Percentiles rank a stretch among this genome's conserved stretches.
phyloP scores from a whole-genome alignment of 1,140 invertebrate genomes.

The Parapsyche elsis region DNA sequence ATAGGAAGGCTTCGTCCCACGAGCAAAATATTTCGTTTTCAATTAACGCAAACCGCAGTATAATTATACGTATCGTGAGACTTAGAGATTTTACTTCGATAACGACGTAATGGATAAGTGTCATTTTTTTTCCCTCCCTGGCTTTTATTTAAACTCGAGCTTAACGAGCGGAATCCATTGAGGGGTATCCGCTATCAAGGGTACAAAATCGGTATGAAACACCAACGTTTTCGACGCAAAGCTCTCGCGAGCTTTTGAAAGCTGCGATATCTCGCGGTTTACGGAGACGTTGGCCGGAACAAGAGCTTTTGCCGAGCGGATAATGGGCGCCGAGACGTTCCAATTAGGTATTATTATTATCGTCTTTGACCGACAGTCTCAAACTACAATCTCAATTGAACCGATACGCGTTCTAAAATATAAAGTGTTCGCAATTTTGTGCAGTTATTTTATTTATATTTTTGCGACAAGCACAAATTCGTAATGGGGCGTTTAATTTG shows the following conservation, averaged over 20 bases:
- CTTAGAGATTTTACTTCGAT: too few species aligned
- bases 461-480: too few species aligned
- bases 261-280: constrained; percentile 2
- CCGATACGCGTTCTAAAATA: too few species aligned
- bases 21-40: too few species aligned
- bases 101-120: too few species aligned
- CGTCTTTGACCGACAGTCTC: constrained; percentile 4
- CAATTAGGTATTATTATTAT: constrained; percentile 15
- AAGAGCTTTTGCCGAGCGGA: neutral
- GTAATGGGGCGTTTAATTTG: neutral
- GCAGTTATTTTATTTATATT: too few species aligned
- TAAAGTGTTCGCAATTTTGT: too few species aligned
- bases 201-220: neutral
- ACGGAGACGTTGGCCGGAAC: neutral
- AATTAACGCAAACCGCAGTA: too few species aligned
- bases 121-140: too few species aligned
- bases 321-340: constrained; percentile 4
- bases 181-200: constrained; percentile 33
- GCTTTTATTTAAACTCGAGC: neutral
- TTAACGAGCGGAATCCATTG: constrained; percentile 16
- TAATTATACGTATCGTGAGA: too few species aligned
- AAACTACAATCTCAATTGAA: neutral
- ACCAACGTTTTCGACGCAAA: neutral
- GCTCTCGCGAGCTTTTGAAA: neutral
- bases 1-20: neutral